phyloP scores from a whole-genome alignment of 2,888 invertebrate species.

The Agrotis puta region DNA sequence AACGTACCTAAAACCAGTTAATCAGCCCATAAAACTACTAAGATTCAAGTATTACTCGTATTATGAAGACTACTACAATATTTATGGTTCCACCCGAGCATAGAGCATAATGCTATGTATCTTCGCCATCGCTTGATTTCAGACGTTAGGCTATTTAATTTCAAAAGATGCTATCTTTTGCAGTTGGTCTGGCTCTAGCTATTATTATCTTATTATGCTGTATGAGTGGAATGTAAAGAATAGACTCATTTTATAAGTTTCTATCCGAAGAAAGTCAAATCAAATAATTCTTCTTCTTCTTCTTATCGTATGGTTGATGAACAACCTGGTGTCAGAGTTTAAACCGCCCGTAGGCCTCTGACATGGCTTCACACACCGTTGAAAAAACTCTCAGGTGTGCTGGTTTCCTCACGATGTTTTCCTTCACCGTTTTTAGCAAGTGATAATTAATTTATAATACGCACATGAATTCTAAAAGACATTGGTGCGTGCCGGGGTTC shows the following conservation, averaged over 20 bases:
- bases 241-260: slow-evolving; percentile 1
- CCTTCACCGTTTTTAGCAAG: no score
- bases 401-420: no score
- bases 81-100: slow-evolving; percentile 39
- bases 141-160: slow-evolving; percentile 48
- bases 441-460: no score
- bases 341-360: no score
- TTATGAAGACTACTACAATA: slow-evolving; percentile 42
- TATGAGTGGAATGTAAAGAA: slow-evolving; percentile 2
- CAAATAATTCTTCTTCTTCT: no score
- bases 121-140: slow-evolving; percentile 53
- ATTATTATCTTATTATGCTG: slow-evolving; percentile 7
- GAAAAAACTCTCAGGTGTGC: no score
- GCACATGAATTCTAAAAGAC: no score
- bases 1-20: slow-evolving; percentile 20
- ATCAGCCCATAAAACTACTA: slow-evolving; percentile 32
- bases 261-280: not conserved
- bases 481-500: no score
- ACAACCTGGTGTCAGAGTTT: no score
- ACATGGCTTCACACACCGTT: no score
- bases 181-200: slow-evolving; percentile 8
- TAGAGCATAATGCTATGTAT: slow-evolving; percentile 53
- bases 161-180: slow-evolving; percentile 46
- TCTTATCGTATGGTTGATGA: no score
- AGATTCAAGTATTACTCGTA: slow-evolving; percentile 27